Conservation (phyloP, 2,888 invertebrate genomes). For the Eupeodes luniger region DNA sequence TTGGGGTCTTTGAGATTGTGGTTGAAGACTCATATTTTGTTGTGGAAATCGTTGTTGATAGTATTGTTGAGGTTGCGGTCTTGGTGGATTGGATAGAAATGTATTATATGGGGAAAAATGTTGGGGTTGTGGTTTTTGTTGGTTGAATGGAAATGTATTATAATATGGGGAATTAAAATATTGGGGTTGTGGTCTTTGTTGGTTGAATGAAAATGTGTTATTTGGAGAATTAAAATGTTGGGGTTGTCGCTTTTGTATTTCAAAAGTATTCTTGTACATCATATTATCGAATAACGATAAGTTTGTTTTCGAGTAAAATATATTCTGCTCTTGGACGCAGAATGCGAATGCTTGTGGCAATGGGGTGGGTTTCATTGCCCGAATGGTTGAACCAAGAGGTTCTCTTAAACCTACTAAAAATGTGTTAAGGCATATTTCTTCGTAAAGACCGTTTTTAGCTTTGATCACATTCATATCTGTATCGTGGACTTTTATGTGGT, state of each 20-base stretch:
- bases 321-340: conserved; percentile 61
- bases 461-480: conserved; percentile 3
- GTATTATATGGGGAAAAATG: too few relatives aligned
- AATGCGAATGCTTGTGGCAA: conserved; percentile 43
- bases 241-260: background rate
- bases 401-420: conserved; percentile 42
- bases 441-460: conserved; percentile 31
- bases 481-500: conserved; percentile 54
- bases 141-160: background rate
- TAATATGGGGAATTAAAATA: too few relatives aligned
- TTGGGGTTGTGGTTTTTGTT: background rate
- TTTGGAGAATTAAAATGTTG: background rate
- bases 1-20: background rate
- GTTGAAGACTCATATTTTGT: too few relatives aligned
- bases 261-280: background rate
- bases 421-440: conserved; percentile 51
- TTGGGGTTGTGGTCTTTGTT: background rate
- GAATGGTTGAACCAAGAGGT: conserved; percentile 46
- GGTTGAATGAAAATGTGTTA: background rate
- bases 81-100: background rate
- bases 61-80: too few relatives aligned
- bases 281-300: background rate
- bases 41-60: too few relatives aligned
- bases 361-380: conserved; percentile 48
- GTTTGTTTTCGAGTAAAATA: conserved; percentile 23